Evolutionary conservation across 2,888 invertebrate species (phyloP).

Genomic region (Epicampocera succincta): DNA sequence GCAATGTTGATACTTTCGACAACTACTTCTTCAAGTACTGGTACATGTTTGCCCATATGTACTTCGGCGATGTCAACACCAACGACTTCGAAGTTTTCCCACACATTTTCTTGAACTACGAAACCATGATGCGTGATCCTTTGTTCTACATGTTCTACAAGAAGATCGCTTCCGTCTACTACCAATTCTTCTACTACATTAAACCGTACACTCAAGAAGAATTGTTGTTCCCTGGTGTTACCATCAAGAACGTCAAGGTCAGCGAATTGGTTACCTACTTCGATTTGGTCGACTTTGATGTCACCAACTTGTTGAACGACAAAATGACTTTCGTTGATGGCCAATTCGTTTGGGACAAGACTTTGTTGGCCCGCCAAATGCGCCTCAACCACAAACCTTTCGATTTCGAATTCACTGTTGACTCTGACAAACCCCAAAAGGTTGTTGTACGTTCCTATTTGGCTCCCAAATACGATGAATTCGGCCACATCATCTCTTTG

Average conservation of each 20-base stretch:
- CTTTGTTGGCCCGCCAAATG: conserved; percentile 84
- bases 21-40: conserved; percentile 77
- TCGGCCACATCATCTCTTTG: conserved; percentile 80
- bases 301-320: conserved; percentile 81
- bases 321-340: conserved; percentile 77
- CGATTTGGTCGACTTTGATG: conserved; percentile 85
- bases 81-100: conserved; percentile 75
- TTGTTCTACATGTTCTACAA: conserved; percentile 87
- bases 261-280: conserved; percentile 87
- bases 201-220: conserved; percentile 85
- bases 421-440: conserved; percentile 83
- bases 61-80: conserved; percentile 73
- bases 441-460: conserved; percentile 85
- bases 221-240: conserved; percentile 84
- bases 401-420: conserved; percentile 84
- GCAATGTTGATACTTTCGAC: conserved; percentile 81
- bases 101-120: conserved; percentile 78
- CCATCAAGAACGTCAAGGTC: conserved; percentile 85
- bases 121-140: conserved; percentile 88
- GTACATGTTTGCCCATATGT: conserved; percentile 74
- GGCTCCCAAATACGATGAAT: conserved; percentile 86
- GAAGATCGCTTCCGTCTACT: conserved; percentile 83
- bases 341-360: conserved; percentile 80
- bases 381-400: conserved; percentile 88
- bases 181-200: conserved; percentile 84